phyloP scores from a whole-genome alignment of 2,797 vertebrate species.

The Tiaroga cobitis region DNA sequence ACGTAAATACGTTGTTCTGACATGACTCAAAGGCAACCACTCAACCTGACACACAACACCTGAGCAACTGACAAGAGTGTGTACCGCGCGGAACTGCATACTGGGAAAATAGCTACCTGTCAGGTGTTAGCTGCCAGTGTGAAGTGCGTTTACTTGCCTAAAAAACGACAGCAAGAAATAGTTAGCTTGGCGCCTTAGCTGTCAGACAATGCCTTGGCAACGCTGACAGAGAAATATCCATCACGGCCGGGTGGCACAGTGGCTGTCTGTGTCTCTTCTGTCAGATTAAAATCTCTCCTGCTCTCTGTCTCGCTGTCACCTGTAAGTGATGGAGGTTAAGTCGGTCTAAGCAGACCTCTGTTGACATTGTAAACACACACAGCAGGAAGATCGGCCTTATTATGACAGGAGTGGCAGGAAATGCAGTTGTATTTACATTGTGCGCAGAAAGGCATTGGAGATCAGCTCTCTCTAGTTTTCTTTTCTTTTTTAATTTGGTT shows the following conservation, averaged over 20 bases:
- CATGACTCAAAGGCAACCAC: neutral
- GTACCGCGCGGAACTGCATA: neutral
- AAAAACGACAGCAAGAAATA: slow-evolving; percentile 28
- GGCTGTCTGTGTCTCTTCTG: slow-evolving; percentile 14
- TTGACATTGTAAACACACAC: slow-evolving; percentile 56
- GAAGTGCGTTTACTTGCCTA: slow-evolving; percentile 23
- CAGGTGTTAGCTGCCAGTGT: slow-evolving; percentile 41
- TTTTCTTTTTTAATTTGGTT: neutral
- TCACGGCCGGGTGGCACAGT: slow-evolving; percentile 27
- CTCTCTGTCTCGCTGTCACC: slow-evolving; percentile 25
- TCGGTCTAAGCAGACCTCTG: slow-evolving; percentile 45
- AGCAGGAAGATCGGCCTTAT: slow-evolving; percentile 10
- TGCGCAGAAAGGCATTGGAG: neutral
- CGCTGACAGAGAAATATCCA: slow-evolving; percentile 43
- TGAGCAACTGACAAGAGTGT: neutral
- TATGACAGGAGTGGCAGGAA: slow-evolving; percentile 14
- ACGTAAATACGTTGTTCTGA: neutral
- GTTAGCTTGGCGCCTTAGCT: slow-evolving; percentile 37
- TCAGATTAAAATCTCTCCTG: slow-evolving; percentile 20
- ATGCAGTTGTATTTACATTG: neutral
- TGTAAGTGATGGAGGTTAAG: slow-evolving; percentile 44
- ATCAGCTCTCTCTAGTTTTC: neutral
- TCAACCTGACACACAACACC: slow-evolving; percentile 24
- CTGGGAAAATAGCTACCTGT: slow-evolving; percentile 37
- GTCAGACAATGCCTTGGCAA: slow-evolving; percentile 45